A percentile compares a stretch with the other conserved stretches of the same genome.
phyloP scores from a whole-genome alignment of 23 tunicate genomes.

The Styela plicata region DNA sequence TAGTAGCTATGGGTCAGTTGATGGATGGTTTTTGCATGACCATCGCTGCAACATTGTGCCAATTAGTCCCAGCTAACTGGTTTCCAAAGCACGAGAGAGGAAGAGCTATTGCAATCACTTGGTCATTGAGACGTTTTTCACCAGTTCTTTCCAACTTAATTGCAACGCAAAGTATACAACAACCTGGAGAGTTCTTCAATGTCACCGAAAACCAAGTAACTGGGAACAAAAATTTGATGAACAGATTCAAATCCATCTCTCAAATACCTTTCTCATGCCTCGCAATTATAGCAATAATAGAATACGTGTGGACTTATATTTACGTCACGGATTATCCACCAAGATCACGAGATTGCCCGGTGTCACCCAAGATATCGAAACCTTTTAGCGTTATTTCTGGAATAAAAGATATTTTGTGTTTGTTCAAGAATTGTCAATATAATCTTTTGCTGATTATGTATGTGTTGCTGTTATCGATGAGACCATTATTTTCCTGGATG shows the following conservation, averaged over 20 bases:
- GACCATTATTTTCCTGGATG: constrained; percentile 1
- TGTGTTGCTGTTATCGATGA: not conserved
- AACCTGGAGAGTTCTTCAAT: not conserved
- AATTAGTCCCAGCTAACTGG: not conserved
- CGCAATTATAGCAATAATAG: not conserved
- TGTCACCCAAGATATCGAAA: not conserved
- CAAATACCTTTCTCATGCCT: not conserved
- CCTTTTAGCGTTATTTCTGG: not conserved
- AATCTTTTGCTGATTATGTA: not conserved
- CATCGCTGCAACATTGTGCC: not conserved
- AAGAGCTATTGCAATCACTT: not conserved
- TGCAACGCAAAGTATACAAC: not conserved
- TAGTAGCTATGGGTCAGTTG: not conserved
- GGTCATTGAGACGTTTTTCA: not conserved
- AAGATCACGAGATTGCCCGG: not conserved
- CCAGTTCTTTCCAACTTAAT: not conserved
- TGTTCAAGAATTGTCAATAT: constrained; percentile 2
- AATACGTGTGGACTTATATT: not conserved
- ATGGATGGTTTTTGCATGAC: not conserved
- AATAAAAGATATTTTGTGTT: not conserved
- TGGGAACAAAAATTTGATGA: not conserved
- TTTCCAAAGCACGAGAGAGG: not conserved
- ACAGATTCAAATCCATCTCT: not conserved
- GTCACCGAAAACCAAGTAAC: not conserved
- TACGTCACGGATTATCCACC: constrained; percentile 6